Conservation (phyloP, 1,140 invertebrate genomes). For the Trichomalopsis sarcophagae region DNA sequence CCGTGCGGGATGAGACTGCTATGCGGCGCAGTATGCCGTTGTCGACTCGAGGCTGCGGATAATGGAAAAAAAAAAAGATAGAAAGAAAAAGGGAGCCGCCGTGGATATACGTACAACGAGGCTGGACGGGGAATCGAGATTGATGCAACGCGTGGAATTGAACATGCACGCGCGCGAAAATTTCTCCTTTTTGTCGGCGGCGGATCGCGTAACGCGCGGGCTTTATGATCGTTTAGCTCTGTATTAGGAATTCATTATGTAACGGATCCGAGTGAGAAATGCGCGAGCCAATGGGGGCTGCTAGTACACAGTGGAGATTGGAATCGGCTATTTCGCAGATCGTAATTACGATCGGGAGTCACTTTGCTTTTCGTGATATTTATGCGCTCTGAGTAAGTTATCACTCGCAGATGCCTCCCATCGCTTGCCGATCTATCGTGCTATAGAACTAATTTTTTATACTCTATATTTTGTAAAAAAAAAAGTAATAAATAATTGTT, state of each 20-base stretch:
- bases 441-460: too few species aligned
- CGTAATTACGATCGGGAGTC: background rate
- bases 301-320: background rate
- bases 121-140: background rate
- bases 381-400: conserved; percentile 11
- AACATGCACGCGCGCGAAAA: conserved; percentile 4
- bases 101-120: background rate
- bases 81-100: background rate
- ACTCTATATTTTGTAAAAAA: too few species aligned
- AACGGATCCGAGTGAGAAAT: conserved; percentile 2
- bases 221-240: conserved; percentile 10
- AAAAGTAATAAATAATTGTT: background rate
- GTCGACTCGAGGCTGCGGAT: background rate
- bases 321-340: background rate
- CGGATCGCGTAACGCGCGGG: background rate
- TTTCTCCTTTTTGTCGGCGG: conserved; percentile 19
- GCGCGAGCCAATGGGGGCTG: background rate
- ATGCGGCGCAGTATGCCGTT: background rate
- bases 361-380: background rate
- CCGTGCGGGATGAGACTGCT: background rate
- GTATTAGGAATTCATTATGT: background rate
- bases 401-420: background rate
- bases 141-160: background rate
- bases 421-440: background rate
- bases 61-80: background rate